Base-by-base conservation (phyloP, 2,888 invertebrate genomes). In the Pseudococcus longispinus region DNA sequence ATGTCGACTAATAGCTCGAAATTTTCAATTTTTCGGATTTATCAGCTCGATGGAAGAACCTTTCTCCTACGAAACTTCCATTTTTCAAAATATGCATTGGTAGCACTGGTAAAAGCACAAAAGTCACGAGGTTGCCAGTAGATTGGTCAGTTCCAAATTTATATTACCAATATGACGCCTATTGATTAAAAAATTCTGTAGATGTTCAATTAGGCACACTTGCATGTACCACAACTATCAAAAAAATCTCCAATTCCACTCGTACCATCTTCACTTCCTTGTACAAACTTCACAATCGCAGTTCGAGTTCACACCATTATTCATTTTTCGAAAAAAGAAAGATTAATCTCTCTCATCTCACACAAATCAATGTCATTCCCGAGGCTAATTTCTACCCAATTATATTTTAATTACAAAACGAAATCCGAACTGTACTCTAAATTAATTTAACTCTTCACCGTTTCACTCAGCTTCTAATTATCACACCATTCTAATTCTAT, bases 391-490 rank as follows among this genome's bases (percentile, higher is more conserved):
- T 60, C 60, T 60, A 23, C 23, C 60, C 60, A 60, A 60, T 60
- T 60, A 60, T 23, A n/a, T 60, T 60, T 60, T 60, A 60, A 60
- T 60, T 60, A 60, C 60, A 60, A 60, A 60, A 60, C 60, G 60
- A 60, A 60, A 60, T 60, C 60, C 23, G 60, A 60, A 60, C 70
- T 70, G 70, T 18, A 5, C 29, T 70, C 29, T 18, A 70, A 29
- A 26, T 70, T 26, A 70, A 70, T 29, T 3, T 15, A 29, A 29
- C 29, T 18, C 26, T 18, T 5, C 15, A 65, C 23, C 29, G 29
- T 29, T 70, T 70, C 29, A 70, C 32, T 29, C 2, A 29, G 15
- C 70, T 29, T 0, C 29, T 70, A 70, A 70, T 70, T 70, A 70
- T 60, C 23, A 23, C 23, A 11, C 23, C 20, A 60, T 29, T 70